Percentiles rank a stretch among this genome's conserved stretches.
Evolutionary conservation across 92 coral and sea anemone genomes (phyloP).

Genomic region (Micromussa lordhowensis): DNA sequence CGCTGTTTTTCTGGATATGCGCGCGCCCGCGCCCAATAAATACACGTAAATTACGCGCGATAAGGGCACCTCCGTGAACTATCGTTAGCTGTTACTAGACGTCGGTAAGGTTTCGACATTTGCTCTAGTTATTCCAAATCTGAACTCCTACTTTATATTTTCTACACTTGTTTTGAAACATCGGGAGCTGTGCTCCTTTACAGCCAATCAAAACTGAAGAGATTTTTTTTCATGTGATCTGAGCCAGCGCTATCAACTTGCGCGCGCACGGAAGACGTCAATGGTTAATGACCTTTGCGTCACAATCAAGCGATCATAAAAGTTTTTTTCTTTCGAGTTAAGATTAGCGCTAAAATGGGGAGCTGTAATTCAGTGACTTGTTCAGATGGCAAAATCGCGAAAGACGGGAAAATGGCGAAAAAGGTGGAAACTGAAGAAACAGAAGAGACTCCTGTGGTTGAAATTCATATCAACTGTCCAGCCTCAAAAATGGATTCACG

Average conservation of each 20-base stretch:
- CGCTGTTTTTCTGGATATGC: too few species aligned
- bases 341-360: conserved; percentile 4
- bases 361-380: not conserved
- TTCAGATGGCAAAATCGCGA: not conserved
- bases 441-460: not conserved
- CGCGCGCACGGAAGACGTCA: not conserved
- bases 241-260: too few species aligned
- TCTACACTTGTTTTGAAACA: too few species aligned
- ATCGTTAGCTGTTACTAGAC: not conserved
- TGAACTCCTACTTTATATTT: too few species aligned
- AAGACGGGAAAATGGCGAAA: not conserved
- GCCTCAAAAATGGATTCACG: not conserved
- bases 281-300: not conserved
- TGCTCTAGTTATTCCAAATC: too few species aligned
- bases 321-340: not conserved
- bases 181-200: too few species aligned
- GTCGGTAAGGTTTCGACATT: too few species aligned
- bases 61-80: too few species aligned
- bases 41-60: too few species aligned
- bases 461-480: not conserved
- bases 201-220: too few species aligned
- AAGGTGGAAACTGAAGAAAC: not conserved
- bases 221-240: too few species aligned
- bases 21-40: too few species aligned
- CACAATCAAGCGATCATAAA: not conserved